Base-by-base conservation (phyloP, 2,113 vertebrate genomes). In the Poecilia latipinna region DNA sequence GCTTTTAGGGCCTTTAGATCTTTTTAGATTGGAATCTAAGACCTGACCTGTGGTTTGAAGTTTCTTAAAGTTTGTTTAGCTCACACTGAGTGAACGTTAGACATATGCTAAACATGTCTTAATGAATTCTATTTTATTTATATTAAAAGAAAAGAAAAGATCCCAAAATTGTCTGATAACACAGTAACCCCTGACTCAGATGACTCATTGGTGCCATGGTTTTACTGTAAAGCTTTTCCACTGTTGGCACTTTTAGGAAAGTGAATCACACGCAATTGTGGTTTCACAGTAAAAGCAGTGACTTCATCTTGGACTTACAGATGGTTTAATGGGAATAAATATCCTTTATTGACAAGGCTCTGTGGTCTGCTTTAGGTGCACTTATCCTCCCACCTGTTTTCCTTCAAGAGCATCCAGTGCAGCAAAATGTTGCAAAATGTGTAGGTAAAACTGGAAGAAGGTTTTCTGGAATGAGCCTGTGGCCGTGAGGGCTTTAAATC, bases 401-500 rank as follows among this genome's bases (percentile, higher is more conserved):
- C 37, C 19, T 15, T 37, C 1, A 29, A 72, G 75, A 57, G 72
- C 71, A 80, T 35, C 39, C 68, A 26, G 62, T 12, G 67, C 79
- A 44, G n/a, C 63, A 33, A 28, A 28, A 39, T 82, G 68, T 83
- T 82, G 61, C 35, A 70, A 71, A 70, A 70, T 65, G 51, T 78
- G 64, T 54, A 69, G 35, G 35, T n/a, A 31, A 68, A 71, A 72
- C 44, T 61, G 26, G 51, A 13, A 15, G 11, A 74, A 65, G 54
- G 37, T 28, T 64, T 64, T 63, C 28, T 70, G 78, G 84, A 88
- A 85, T 80, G 74, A 81, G 82, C 84, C 77, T 32, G 17, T 24
- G 77, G 84, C 57, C 29, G 12, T 61, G 72, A 13, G 22, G 29
- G 57, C 13, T 75, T 28, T 71, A 83, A 89, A 80, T 80, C 85